These are phyloP conservation scores for Osmerus eperlanus DNA, from an alignment of 2,113 vertebrate species.

Conservation along the genomic window DNA sequence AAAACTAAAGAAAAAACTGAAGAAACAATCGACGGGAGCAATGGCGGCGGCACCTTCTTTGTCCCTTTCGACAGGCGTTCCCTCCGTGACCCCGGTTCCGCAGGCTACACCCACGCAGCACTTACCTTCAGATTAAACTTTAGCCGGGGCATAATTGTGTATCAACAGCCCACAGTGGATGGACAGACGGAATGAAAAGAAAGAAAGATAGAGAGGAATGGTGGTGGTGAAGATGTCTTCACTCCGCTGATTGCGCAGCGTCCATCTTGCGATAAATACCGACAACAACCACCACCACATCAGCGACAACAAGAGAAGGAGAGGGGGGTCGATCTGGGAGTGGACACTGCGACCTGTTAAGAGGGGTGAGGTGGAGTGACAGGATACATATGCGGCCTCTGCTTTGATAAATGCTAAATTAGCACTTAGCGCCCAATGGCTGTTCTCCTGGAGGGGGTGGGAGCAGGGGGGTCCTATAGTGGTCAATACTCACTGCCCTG, in stretches of 20 bases:
- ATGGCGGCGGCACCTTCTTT: constrained; percentile 63
- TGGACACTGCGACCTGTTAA: constrained; percentile 43
- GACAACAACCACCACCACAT: too few relatives aligned
- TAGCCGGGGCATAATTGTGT: constrained; percentile 81
- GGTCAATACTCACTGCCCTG: constrained; percentile 88
- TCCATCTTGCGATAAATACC: too few relatives aligned
- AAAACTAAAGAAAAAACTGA: constrained; percentile 38
- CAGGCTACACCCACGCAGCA: constrained; percentile 81
- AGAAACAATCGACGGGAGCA: constrained; percentile 77
- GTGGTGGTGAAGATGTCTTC: too few relatives aligned
- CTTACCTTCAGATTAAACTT: constrained; percentile 84
- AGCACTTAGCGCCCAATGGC: constrained; percentile 81
- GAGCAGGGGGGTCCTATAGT: constrained; percentile 82
- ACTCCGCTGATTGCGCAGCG: too few relatives aligned
- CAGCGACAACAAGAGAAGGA: too few relatives aligned
- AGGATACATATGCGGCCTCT: constrained; percentile 69
- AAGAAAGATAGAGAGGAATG: constrained; percentile 24
- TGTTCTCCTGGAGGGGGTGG: constrained; percentile 81
- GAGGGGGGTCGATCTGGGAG: too few relatives aligned
- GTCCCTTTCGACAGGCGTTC: constrained; percentile 67
- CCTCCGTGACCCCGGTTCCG: constrained; percentile 75
- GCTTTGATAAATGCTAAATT: constrained; percentile 90
- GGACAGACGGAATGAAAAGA: too few relatives aligned
- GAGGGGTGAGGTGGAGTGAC: constrained; percentile 68
- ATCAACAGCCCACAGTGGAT: constrained; percentile 63